These are phyloP conservation scores for Montifringilla adamsi DNA, from an alignment of 2,113 vertebrate genomes.

Conservation along the genomic window DNA sequence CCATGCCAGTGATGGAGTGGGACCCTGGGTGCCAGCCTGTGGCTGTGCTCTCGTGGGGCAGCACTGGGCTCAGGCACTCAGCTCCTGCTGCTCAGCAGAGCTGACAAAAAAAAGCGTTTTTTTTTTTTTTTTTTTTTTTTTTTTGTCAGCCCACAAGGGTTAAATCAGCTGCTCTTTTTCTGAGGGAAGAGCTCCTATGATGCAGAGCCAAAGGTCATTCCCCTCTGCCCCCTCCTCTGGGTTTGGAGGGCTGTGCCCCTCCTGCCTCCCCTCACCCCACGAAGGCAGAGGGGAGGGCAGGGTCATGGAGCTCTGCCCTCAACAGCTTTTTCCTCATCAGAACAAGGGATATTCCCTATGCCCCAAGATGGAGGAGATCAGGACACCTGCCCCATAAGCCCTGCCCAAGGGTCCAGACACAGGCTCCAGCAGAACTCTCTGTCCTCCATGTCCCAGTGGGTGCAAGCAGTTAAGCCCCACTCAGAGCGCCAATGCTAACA, in stretches of 20 bases:
- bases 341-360: neutral
- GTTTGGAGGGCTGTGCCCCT: neutral
- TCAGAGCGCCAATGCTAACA: rapidly evolving
- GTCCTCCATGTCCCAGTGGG: rapidly evolving
- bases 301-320: neutral
- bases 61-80: neutral
- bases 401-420: neutral
- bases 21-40: neutral
- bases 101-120: neutral
- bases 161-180: neutral
- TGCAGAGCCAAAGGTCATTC: neutral
- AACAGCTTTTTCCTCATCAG: neutral
- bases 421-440: rapidly evolving
- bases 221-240: neutral
- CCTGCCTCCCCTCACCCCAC: neutral
- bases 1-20: rapidly evolving
- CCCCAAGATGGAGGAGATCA: rapidly evolving
- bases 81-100: neutral
- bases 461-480: neutral
- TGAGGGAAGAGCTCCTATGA: neutral
- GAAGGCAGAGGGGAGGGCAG: neutral
- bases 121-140: neutral
- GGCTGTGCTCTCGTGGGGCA: rapidly evolving
- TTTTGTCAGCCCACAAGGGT: neutral
- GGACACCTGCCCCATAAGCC: rapidly evolving